Evolutionary conservation across 2,888 invertebrate species (phyloP).

Genomic region (Brachylomia viminalis): DNA sequence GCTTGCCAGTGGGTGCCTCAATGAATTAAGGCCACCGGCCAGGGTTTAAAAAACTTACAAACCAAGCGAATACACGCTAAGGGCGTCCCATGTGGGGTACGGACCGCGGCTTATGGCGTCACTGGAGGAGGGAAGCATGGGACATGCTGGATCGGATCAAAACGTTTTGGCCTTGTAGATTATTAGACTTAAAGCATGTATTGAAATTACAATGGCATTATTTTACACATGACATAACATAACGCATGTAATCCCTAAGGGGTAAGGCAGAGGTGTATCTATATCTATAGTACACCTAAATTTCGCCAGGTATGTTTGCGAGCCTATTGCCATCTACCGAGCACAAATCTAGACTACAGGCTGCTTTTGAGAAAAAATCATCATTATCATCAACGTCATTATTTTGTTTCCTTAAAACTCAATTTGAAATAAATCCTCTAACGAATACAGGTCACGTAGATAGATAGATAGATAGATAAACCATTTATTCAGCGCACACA

Average conservation of each 20-base stretch:
- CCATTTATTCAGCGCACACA: no score
- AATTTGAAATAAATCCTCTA: conserved; percentile 6
- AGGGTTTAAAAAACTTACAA: no score
- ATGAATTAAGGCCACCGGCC: no score
- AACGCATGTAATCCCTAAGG: neutral
- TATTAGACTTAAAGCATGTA: neutral
- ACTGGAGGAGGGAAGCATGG: no score
- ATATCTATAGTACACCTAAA: neutral
- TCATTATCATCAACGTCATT: neutral
- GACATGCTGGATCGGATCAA: no score
- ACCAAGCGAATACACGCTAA: no score
- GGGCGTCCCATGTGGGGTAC: no score
- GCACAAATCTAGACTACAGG: no score
- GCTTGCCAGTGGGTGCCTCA: no score
- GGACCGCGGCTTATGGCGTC: no score
- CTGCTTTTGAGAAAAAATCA: no score
- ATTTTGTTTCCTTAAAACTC: neutral
- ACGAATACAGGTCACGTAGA: neutral
- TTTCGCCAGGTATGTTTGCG: neutral
- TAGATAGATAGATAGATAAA: no score
- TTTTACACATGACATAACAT: neutral
- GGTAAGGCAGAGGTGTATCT: neutral
- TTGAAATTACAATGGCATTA: neutral
- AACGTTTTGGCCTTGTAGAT: neutral
- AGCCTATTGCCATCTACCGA: neutral